Conservation (phyloP, 1,140 invertebrate genomes). For the Eciton burchellii region DNA sequence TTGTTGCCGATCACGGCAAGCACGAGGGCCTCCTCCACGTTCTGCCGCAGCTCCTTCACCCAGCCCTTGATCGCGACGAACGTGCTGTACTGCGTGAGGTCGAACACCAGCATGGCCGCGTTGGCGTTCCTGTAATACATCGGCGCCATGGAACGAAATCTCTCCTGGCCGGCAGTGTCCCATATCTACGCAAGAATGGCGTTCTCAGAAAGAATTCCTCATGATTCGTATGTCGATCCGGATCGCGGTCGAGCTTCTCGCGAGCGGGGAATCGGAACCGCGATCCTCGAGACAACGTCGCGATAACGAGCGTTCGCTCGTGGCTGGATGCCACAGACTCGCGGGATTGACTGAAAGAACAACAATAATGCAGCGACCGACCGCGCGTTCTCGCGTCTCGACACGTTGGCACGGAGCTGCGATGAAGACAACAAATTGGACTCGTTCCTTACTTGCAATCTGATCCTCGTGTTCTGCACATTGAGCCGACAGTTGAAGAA, state of each 20-base stretch:
- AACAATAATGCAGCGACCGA: background rate
- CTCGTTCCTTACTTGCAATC: conserved; percentile 88
- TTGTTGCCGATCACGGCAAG: conserved; percentile 95
- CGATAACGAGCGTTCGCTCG: too few relatives aligned
- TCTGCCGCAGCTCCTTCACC: conserved; percentile 92
- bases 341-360: conserved; percentile 2
- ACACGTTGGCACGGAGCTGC: background rate
- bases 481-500: conserved; percentile 94
- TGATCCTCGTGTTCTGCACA: conserved; percentile 89
- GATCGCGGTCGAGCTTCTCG: background rate
- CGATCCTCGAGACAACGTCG: too few relatives aligned
- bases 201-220: background rate
- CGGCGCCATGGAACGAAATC: conserved; percentile 94
- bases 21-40: conserved; percentile 91
- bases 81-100: conserved; percentile 91
- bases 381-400: background rate
- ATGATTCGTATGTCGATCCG: too few relatives aligned
- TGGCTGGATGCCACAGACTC: background rate
- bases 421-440: background rate
- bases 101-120: conserved; percentile 94
- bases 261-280: background rate
- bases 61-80: conserved; percentile 92
- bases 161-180: conserved; percentile 94
- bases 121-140: conserved; percentile 97
- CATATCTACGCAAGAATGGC: conserved; percentile 87